Conservation (phyloP, 1,140 invertebrate genomes). For the Pseudomyrmex pallidus region DNA sequence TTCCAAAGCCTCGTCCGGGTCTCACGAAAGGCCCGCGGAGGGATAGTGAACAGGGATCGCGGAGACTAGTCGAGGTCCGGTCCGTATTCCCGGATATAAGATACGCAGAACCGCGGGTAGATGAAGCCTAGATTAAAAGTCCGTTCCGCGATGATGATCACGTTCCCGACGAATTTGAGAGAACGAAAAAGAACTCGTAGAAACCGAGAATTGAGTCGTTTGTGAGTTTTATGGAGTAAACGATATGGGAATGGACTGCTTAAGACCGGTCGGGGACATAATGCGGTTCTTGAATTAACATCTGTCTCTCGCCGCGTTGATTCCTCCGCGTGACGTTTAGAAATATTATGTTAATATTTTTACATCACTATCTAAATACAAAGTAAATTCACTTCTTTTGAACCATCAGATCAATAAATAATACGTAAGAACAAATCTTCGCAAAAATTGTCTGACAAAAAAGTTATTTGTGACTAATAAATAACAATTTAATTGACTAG, state of each 20-base stretch:
- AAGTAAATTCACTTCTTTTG: too few species aligned
- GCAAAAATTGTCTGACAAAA: too few species aligned
- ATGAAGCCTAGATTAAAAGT: constrained; percentile 38
- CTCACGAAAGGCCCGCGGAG: not conserved
- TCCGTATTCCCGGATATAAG: constrained; percentile 45
- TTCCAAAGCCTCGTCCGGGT: not conserved
- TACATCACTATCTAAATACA: too few species aligned
- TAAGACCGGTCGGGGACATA: constrained; percentile 22
- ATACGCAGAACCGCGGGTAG: constrained; percentile 30
- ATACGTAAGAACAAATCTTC: too few species aligned
- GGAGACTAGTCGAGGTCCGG: constrained; percentile 15
- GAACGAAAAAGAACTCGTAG: constrained; percentile 33
- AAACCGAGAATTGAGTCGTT: constrained; percentile 39
- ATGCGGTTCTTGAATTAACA: too few species aligned
- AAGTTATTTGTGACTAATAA: too few species aligned
- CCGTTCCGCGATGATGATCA: constrained; percentile 51
- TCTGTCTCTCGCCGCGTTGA: not conserved
- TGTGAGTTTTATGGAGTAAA: constrained; percentile 56
- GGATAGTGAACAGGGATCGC: constrained; percentile 23
- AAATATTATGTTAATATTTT: not conserved
- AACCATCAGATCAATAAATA: too few species aligned
- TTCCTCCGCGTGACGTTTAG: not conserved
- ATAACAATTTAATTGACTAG: too few species aligned
- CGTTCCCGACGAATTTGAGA: constrained; percentile 51
- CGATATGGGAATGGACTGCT: constrained; percentile 50